These are phyloP conservation scores for Hassar affinis DNA, from an alignment of 2,113 vertebrate genomes.

Conservation along the genomic window DNA sequence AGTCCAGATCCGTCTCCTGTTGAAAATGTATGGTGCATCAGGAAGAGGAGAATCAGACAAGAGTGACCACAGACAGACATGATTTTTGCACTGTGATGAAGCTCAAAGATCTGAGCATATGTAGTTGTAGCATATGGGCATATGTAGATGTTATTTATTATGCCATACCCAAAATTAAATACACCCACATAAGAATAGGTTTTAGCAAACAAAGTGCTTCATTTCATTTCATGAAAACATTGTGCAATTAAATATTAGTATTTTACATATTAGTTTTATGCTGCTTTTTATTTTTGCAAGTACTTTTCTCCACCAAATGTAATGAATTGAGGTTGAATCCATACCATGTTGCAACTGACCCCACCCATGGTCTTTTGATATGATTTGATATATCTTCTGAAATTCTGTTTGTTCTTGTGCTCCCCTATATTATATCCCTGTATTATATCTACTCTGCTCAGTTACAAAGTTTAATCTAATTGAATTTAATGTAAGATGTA, in stretches of 20 bases:
- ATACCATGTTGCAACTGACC: background rate
- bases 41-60: too few relatives aligned
- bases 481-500: background rate
- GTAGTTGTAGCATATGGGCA: background rate
- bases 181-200: background rate
- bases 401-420: background rate
- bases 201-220: background rate
- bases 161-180: background rate
- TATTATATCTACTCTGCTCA: background rate
- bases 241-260: background rate
- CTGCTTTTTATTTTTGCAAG: background rate
- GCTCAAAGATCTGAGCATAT: too few relatives aligned
- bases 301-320: background rate
- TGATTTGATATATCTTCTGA: background rate
- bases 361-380: background rate
- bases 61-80: too few relatives aligned
- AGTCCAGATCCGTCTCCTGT: too few relatives aligned
- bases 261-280: too few relatives aligned
- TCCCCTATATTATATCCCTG: background rate
- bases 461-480: background rate
- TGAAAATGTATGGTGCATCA: too few relatives aligned
- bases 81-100: too few relatives aligned
- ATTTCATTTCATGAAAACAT: too few relatives aligned
- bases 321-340: background rate
- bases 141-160: background rate